These are phyloP conservation scores for Rhingia campestris DNA, from an alignment of 2,888 invertebrate genomes.

Conservation along the genomic window DNA sequence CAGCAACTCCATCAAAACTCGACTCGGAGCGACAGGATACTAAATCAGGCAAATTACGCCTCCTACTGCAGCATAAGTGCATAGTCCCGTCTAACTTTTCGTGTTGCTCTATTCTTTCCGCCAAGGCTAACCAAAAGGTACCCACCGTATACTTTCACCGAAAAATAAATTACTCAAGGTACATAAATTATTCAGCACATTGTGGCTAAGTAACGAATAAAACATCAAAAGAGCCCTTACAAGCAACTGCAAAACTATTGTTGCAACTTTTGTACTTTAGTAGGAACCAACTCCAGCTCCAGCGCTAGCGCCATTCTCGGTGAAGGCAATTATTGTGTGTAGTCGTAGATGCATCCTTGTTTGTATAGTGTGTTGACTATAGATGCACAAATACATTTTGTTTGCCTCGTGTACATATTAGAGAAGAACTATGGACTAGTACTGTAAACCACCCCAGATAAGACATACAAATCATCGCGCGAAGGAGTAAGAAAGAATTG, in stretches of 20 bases:
- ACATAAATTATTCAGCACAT: constrained; percentile 74
- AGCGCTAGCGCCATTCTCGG: background rate
- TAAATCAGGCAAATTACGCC: constrained; percentile 69
- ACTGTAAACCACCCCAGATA: constrained; percentile 33
- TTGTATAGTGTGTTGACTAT: background rate
- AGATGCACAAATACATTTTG: constrained; percentile 9
- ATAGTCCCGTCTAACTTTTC: constrained; percentile 55
- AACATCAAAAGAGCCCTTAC: constrained; percentile 58
- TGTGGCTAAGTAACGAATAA: constrained; percentile 73
- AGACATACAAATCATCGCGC: constrained; percentile 66
- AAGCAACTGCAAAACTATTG: constrained; percentile 61
- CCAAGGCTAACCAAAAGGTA: constrained; percentile 48
- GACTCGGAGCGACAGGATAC: constrained; percentile 47
- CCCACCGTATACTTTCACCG: constrained; percentile 55
- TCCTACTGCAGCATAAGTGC: constrained; percentile 60
- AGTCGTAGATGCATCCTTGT: constrained; percentile 1
- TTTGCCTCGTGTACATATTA: constrained; percentile 27
- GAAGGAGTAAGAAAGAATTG: constrained; percentile 54
- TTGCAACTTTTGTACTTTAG: constrained; percentile 56
- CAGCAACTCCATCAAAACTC: constrained; percentile 61
- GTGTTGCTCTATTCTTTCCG: constrained; percentile 4
- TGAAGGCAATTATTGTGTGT: too few relatives aligned
- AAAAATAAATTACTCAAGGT: constrained; percentile 69
- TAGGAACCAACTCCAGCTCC: constrained; percentile 13
- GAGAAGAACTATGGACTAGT: background rate